Evolutionary conservation across 2,797 vertebrate species (phyloP).

Genomic region (Aulostomus chinensis): DNA sequence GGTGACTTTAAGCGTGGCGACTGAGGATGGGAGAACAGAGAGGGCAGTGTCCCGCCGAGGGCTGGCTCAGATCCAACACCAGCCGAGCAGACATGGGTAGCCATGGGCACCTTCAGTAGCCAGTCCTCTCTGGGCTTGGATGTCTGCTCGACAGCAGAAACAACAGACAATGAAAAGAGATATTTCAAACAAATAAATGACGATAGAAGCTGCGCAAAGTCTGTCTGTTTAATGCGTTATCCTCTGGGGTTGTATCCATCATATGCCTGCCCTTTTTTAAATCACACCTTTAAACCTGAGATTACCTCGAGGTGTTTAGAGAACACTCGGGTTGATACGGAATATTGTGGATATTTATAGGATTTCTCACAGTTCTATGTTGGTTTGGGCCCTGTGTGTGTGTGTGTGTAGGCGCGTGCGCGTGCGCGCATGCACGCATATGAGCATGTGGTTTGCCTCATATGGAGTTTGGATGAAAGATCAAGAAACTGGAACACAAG

Average conservation of each 20-base stretch:
- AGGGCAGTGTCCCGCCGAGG: conserved; percentile 40
- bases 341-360: no score
- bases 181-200: conserved; percentile 47
- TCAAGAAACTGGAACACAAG: conserved; percentile 47
- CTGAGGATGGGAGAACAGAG: conserved; percentile 31
- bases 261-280: conserved; percentile 17
- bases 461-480: conserved; percentile 41
- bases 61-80: conserved; percentile 49
- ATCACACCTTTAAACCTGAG: conserved; percentile 1
- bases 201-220: conserved; percentile 12
- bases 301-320: conserved; percentile 4
- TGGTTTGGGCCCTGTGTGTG: conserved; percentile 9
- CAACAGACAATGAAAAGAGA: conserved; percentile 34
- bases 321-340: no score
- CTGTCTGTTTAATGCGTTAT: conserved; percentile 7
- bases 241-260: conserved; percentile 8
- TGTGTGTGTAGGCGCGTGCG: conserved; percentile 12
- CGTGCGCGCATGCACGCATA: neutral
- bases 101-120: conserved; percentile 19
- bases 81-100: conserved; percentile 40
- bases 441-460: conserved; percentile 28
- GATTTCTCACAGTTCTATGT: no score
- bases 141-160: conserved; percentile 54
- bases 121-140: conserved; percentile 30
- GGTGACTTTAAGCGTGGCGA: conserved; percentile 11